phyloP scores from a whole-genome alignment of 2,888 invertebrate genomes.

The Agrotis clavis region DNA sequence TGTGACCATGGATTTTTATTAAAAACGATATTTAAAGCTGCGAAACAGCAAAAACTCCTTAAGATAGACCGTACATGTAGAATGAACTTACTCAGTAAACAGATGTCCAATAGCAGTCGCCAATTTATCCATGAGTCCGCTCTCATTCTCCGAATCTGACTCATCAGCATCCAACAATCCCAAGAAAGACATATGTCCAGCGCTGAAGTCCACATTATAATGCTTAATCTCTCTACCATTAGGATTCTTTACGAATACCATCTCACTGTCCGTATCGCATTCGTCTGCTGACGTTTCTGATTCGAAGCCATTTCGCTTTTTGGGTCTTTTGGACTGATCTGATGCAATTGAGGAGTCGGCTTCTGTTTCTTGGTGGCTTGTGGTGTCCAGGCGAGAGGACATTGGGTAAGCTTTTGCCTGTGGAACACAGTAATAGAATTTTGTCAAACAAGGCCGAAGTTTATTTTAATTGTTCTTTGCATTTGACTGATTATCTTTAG shows the following conservation, averaged over 20 bases:
- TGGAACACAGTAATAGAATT: not conserved
- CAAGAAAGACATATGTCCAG: conserved; percentile 88
- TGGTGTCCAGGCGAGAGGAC: conserved; percentile 83
- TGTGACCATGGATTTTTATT: too few relatives aligned
- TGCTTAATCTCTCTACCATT: conserved; percentile 79
- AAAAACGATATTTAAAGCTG: too few relatives aligned
- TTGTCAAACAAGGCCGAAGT: not conserved
- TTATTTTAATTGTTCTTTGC: too few relatives aligned
- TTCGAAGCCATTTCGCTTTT: conserved; percentile 86
- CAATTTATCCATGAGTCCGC: conserved; percentile 93
- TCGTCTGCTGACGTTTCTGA: conserved; percentile 92
- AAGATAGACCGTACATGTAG: too few relatives aligned
- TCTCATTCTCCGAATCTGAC: conserved; percentile 94
- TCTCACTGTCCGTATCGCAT: conserved; percentile 90
- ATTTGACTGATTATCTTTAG: too few relatives aligned
- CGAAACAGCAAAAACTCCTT: too few relatives aligned
- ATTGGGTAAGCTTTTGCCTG: conserved; percentile 91
- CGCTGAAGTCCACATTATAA: conserved; percentile 81
- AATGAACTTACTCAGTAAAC: conserved; percentile 92
- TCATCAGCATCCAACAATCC: conserved; percentile 91
- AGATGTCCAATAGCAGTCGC: conserved; percentile 94
- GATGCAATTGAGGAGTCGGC: conserved; percentile 69
- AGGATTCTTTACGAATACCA: conserved; percentile 91
- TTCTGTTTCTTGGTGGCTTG: conserved; percentile 75
- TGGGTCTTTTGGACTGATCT: conserved; percentile 74